phyloP scores from a whole-genome alignment of 2,888 invertebrate species.

The Rhagonycha fulva region DNA sequence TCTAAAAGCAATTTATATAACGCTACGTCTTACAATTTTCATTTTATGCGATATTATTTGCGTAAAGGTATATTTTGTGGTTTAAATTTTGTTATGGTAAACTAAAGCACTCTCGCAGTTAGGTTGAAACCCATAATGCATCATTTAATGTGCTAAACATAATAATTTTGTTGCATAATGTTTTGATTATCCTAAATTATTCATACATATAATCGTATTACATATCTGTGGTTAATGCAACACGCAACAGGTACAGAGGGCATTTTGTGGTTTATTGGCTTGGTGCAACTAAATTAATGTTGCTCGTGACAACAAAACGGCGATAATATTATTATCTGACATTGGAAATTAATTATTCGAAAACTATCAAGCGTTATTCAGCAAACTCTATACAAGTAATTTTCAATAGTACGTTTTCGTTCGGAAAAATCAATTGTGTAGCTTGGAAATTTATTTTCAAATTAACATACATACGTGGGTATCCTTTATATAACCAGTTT shows the following conservation, averaged over 20 bases:
- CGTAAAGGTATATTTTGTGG: not conserved
- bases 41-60: not conserved
- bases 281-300: constrained; percentile 16
- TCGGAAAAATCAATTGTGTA: not conserved
- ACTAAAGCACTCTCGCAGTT: not conserved
- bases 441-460: not conserved
- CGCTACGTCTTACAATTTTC: not conserved
- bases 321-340: constrained; percentile 19
- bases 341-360: constrained; percentile 12
- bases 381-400: not conserved
- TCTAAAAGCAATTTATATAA: not conserved
- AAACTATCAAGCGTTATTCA: not conserved
- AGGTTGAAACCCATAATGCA: not conserved
- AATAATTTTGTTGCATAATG: not conserved
- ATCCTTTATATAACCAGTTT: not conserved
- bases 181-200: constrained; percentile 5
- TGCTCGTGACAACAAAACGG: constrained; percentile 12
- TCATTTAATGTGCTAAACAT: not conserved
- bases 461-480: not conserved
- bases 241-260: constrained; percentile 35
- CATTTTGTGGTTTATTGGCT: constrained; percentile 27
- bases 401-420: not conserved
- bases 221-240: constrained; percentile 12
- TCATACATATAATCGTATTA: constrained; percentile 5
- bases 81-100: not conserved